Conservation (phyloP, 2,888 invertebrate species). For the Lutraria lutraria region DNA sequence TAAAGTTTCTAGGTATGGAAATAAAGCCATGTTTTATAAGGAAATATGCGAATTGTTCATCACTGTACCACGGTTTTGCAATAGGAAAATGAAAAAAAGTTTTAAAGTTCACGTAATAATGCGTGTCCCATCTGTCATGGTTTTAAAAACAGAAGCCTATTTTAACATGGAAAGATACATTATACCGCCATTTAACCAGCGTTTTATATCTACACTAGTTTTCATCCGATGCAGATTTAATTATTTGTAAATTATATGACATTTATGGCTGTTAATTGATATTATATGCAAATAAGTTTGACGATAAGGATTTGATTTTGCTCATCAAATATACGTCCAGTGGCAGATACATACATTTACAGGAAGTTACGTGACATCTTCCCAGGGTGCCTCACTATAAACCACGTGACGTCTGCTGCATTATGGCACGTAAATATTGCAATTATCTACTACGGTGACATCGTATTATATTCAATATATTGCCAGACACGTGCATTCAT, state of each 20-base stretch:
- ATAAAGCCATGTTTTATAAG: too few relatives aligned
- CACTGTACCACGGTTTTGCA: too few relatives aligned
- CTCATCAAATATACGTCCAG: not conserved
- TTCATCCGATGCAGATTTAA: not conserved
- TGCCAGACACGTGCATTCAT: slow-evolving; percentile 24
- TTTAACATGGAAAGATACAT: not conserved
- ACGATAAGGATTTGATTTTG: not conserved
- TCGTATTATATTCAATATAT: slow-evolving; percentile 12
- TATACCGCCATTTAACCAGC: not conserved
- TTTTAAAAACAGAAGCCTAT: not conserved
- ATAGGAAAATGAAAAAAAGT: too few relatives aligned
- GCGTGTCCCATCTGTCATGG: not conserved
- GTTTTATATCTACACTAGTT: not conserved
- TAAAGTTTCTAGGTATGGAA: not conserved
- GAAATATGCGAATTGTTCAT: too few relatives aligned
- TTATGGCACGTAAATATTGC: slow-evolving; percentile 27
- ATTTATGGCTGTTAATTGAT: not conserved
- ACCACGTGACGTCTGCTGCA: slow-evolving; percentile 7
- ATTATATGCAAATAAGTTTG: not conserved
- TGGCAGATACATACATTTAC: not conserved
- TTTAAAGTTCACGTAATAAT: not conserved
- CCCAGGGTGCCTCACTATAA: slow-evolving; percentile 21
- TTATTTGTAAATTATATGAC: not conserved
- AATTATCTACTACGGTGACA: slow-evolving; percentile 9
- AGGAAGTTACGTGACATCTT: slow-evolving; percentile 22